phyloP scores from a whole-genome alignment of 2,888 invertebrate species.

The Hylaea fasciaria region DNA sequence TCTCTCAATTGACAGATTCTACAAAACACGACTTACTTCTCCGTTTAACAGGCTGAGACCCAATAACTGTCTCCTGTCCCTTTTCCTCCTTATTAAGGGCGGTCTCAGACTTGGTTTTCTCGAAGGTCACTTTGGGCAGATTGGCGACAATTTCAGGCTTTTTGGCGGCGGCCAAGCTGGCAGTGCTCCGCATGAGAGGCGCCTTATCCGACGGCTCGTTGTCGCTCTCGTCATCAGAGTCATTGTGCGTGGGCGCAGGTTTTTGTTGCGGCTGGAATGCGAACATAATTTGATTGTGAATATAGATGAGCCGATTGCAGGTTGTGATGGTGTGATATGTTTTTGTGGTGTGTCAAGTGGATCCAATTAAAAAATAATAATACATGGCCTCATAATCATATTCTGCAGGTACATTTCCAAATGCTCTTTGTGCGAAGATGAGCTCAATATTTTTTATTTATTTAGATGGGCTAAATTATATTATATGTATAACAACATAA shows the following conservation, averaged over 20 bases:
- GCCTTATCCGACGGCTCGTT: conserved; percentile 77
- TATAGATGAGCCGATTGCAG: conserved; percentile 16
- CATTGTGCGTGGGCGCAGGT: conserved; percentile 54
- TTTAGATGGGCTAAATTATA: too few species aligned
- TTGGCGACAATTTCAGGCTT: conserved; percentile 79
- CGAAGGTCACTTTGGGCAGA: conserved; percentile 70
- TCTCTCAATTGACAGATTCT: too few species aligned
- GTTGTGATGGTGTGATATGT: neutral
- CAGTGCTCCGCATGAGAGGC: conserved; percentile 77
- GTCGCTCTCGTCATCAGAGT: conserved; percentile 76
- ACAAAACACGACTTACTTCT: conserved; percentile 69
- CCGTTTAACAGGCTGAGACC: conserved; percentile 75
- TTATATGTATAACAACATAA: too few species aligned
- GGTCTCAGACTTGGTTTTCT: conserved; percentile 58
- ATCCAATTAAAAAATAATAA: too few species aligned
- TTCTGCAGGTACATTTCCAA: too few species aligned
- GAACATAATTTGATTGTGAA: conserved; percentile 25
- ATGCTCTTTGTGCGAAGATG: too few species aligned
- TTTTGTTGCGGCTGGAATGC: conserved; percentile 64
- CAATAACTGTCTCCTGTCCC: conserved; percentile 66
- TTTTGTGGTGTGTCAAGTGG: neutral
- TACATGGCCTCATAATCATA: too few species aligned
- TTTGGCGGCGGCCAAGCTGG: conserved; percentile 59
- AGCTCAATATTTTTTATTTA: too few species aligned
- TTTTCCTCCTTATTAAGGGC: conserved; percentile 48